Conservation (phyloP, 2,113 vertebrate species). For the Hassar affinis region DNA sequence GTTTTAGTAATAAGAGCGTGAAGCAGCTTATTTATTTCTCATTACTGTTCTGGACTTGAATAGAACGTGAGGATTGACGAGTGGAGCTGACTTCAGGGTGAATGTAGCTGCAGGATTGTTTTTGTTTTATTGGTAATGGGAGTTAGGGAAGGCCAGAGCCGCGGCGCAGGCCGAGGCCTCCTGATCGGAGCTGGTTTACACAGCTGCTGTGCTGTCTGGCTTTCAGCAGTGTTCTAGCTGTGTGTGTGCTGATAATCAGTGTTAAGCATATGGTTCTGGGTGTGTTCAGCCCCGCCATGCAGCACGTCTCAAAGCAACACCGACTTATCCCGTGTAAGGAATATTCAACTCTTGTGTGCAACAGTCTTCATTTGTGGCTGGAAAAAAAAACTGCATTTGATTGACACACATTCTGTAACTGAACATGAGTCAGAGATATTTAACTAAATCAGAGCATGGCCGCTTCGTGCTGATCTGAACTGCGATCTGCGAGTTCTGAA, state of each 20-base stretch:
- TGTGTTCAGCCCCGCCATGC: background rate
- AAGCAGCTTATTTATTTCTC: background rate
- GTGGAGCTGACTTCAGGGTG: background rate
- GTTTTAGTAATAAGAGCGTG: background rate
- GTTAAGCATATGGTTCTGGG: slow-evolving; percentile 2
- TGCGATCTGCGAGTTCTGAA: background rate
- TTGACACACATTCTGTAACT: background rate
- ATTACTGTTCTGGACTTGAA: background rate
- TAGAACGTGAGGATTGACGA: background rate
- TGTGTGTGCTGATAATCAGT: background rate
- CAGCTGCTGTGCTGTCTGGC: slow-evolving; percentile 22
- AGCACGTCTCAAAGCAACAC: background rate
- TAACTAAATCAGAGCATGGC: background rate
- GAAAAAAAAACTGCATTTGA: background rate
- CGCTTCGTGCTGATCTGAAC: background rate
- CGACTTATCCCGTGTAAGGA: background rate
- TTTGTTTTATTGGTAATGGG: background rate
- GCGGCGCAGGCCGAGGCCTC: background rate
- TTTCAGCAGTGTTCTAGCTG: background rate
- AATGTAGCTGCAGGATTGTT: background rate
- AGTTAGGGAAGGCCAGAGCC: slow-evolving; percentile 5
- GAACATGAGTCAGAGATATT: background rate
- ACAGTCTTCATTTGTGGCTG: background rate
- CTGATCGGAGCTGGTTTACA: slow-evolving; percentile 33
- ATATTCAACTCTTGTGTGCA: background rate